A percentile compares a stretch with the other conserved stretches of the same genome.
phyloP scores from a whole-genome alignment of 1,140 invertebrate species.

The Cylas formicarius region DNA sequence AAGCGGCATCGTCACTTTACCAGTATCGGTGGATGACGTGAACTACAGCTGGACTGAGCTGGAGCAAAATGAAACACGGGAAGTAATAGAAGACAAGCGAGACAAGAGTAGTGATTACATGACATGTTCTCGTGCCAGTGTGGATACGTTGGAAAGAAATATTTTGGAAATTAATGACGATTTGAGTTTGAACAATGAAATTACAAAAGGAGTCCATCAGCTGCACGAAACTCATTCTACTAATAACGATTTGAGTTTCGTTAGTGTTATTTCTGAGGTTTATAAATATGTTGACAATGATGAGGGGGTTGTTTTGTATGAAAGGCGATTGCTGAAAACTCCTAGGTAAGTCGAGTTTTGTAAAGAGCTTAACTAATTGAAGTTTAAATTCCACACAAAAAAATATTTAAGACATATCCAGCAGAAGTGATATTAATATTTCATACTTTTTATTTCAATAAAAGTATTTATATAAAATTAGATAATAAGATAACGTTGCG shows the following conservation, averaged over 20 bases:
- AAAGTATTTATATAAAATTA: not conserved
- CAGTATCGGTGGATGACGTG: constrained; percentile 13
- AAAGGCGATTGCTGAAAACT: constrained; percentile 54
- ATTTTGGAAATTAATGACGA: constrained; percentile 30
- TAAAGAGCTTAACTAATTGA: constrained; percentile 1
- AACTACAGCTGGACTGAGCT: not conserved
- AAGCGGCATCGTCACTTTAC: constrained; percentile 32
- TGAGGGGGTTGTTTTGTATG: constrained; percentile 61
- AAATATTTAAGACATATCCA: too few relatives aligned
- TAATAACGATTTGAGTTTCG: constrained; percentile 33
- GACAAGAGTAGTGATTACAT: constrained; percentile 36
- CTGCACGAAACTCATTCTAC: too few relatives aligned
- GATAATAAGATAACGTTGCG: too few relatives aligned
- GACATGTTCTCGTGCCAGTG: constrained; percentile 32
- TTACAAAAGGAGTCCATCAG: not conserved
- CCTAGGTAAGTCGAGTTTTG: constrained; percentile 41
- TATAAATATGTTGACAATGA: constrained; percentile 68
- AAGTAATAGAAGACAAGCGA: constrained; percentile 3
- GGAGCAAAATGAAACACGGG: not conserved
- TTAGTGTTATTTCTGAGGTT: constrained; percentile 59
- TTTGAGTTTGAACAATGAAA: constrained; percentile 9
- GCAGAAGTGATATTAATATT: too few relatives aligned
- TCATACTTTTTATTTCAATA: not conserved
- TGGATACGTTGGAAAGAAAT: constrained; percentile 27
- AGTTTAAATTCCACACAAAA: too few relatives aligned